Base-by-base conservation (phyloP, 2,797 vertebrate genomes). In the Sternotherus odoratus region DNA sequence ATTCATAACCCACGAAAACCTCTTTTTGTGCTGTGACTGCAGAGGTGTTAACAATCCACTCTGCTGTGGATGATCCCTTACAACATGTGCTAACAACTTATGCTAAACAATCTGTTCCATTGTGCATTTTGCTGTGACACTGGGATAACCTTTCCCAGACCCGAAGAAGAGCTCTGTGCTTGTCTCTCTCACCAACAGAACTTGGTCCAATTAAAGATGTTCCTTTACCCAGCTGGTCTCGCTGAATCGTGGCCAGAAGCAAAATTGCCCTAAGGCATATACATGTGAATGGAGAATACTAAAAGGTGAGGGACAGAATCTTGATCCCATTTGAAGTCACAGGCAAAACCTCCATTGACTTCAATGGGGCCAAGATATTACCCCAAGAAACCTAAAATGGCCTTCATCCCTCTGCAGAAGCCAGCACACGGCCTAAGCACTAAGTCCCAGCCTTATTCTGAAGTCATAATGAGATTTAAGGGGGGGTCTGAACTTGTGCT, bases 371-470 rank as follows among this genome's bases (percentile, higher is more conserved):
- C 8, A n/a, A 82, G 53, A 23, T 15, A 4, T 24, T 2, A n/a
- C 23, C 69, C 66, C 63, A 69, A 23, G n/a, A 60, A 69, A 69
- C n/a, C n/a, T 69, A 51, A 77, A 53, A 43, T 56, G 24, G 56
- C 74, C 66, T 77, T 74, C 3, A 39, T 2, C 1, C 72, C n/a
- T 75, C 7, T 43, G 46, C 21, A 63, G 79, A 83, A 85, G 30
- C 0, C 26, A 28, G 54, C 54, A 56, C 11, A 28, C 5, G 28
- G 33, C 0, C 24, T 72, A 48, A 16, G n/a, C 50, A 80, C 16
- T 3, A 26, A 7, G 5, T 17, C 36, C 77, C 10, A 2, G 24
- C 17, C 4, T 16, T 4, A 0, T 74, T 80, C 24, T 56, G 66
- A 51, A 23, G 63, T 23, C 23, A 56, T 94, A 8, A 66, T 81